These are phyloP conservation scores for Luehdorfia chinensis DNA, from an alignment of 1,140 invertebrate genomes.

Conservation along the genomic window DNA sequence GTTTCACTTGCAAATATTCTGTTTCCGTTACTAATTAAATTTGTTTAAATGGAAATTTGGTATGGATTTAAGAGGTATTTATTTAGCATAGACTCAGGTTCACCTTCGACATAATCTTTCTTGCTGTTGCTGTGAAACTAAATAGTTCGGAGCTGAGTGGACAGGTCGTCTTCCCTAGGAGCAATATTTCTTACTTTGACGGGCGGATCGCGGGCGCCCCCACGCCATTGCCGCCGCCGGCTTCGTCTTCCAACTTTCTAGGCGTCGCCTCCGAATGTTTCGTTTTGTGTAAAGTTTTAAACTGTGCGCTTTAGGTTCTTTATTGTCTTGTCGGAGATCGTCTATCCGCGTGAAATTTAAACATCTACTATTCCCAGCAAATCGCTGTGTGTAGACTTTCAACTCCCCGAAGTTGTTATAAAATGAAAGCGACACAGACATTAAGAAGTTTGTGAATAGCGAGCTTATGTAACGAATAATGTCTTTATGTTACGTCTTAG, in stretches of 20 bases:
- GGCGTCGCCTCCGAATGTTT: slow-evolving; percentile 53
- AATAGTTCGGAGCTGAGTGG: neutral
- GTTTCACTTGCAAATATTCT: too few species aligned
- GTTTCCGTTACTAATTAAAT: too few species aligned
- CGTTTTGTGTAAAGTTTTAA: slow-evolving; percentile 60
- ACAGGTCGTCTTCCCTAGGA: neutral
- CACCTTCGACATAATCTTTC: slow-evolving; percentile 1
- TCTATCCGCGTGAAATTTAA: slow-evolving; percentile 54
- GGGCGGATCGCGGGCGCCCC: slow-evolving; percentile 39
- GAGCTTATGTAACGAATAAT: slow-evolving; percentile 34
- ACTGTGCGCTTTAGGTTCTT: slow-evolving; percentile 65
- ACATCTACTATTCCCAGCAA: slow-evolving; percentile 44
- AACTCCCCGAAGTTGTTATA: slow-evolving; percentile 35
- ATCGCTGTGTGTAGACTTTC: slow-evolving; percentile 39
- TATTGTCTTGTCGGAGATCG: slow-evolving; percentile 60
- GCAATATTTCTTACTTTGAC: slow-evolving; percentile 70
- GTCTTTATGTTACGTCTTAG: slow-evolving; percentile 45
- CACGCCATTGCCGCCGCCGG: slow-evolving; percentile 34
- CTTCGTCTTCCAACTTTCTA: slow-evolving; percentile 56
- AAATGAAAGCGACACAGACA: slow-evolving; percentile 21
- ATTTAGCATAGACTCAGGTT: too few species aligned
- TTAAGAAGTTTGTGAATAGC: slow-evolving; percentile 23
- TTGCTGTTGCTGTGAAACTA: neutral
- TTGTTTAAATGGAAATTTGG: too few species aligned
- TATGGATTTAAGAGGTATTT: too few species aligned